These are phyloP conservation scores for Sarotherodon lohbergeri DNA, from an alignment of 2,113 vertebrate genomes.

Conservation along the genomic window DNA sequence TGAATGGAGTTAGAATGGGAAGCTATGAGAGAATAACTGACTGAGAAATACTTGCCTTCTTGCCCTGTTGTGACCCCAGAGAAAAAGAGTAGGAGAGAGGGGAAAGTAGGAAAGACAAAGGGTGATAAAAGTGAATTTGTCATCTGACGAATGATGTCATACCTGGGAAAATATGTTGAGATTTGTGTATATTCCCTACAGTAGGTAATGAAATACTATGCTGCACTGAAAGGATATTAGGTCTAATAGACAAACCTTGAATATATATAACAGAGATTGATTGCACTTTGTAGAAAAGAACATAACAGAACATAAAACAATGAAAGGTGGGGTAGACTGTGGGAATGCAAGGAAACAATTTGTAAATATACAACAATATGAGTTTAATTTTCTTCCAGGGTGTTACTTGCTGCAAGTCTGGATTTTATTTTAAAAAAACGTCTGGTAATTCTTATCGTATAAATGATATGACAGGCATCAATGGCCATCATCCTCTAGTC, in stretches of 20 bases:
- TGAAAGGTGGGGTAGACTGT: background rate
- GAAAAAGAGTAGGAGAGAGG: slow-evolving; percentile 4
- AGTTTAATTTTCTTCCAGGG: background rate
- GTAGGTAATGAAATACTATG: background rate
- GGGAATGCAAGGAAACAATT: background rate
- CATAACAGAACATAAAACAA: background rate
- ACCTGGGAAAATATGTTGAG: background rate
- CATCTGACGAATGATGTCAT: slow-evolving; percentile 16
- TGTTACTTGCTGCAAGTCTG: background rate
- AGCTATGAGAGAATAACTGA: slow-evolving; percentile 9
- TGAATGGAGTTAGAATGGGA: background rate
- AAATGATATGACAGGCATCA: slow-evolving; percentile 55
- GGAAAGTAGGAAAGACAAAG: slow-evolving; percentile 31
- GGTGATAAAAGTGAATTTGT: slow-evolving; percentile 25
- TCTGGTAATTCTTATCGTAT: slow-evolving; percentile 47
- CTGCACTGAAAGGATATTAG: background rate
- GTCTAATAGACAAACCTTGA: background rate
- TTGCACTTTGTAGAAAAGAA: background rate
- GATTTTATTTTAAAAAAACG: slow-evolving; percentile 23
- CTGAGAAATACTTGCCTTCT: slow-evolving; percentile 63
- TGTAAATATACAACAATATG: background rate
- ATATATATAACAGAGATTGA: background rate
- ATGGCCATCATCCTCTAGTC: slow-evolving; percentile 35
- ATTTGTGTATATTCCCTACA: slow-evolving; percentile 1
- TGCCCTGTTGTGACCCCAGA: slow-evolving; percentile 56